These are phyloP conservation scores for Amblyteles armatorius DNA, from an alignment of 2,888 invertebrate genomes.

Conservation along the genomic window DNA sequence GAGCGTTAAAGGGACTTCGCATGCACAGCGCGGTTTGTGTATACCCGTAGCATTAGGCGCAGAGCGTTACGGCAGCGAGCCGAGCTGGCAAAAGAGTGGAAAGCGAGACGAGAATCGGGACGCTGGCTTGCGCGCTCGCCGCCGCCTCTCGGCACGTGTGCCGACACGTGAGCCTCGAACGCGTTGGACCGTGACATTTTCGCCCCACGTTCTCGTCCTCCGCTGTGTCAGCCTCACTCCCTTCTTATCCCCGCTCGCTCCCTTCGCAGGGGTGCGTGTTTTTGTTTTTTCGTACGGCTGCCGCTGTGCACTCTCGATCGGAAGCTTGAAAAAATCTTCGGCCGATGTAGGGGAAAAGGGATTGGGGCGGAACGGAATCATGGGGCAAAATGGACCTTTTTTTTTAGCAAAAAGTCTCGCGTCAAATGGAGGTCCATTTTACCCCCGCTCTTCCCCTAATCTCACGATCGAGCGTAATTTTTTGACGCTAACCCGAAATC, in stretches of 20 bases:
- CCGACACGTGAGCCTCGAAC: conserved; percentile 81
- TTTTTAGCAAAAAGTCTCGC: no score
- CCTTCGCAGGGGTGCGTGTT: conserved; percentile 57
- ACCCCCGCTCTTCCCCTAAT: no score
- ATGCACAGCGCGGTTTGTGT: neutral
- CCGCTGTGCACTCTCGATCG: conserved; percentile 4
- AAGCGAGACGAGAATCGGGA: conserved; percentile 11
- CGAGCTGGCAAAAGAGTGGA: conserved; percentile 52
- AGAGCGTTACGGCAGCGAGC: neutral
- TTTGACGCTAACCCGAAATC: no score
- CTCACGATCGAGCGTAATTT: no score
- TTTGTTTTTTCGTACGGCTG: conserved; percentile 19
- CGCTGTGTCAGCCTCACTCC: conserved; percentile 53
- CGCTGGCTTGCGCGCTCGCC: conserved; percentile 59
- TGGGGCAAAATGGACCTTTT: no score
- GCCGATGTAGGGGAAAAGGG: no score
- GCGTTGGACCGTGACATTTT: conserved; percentile 81
- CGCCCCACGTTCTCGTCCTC: conserved; percentile 67
- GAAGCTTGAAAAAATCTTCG: conserved; percentile 2
- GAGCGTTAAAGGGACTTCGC: neutral
- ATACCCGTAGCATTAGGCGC: neutral
- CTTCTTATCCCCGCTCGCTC: conserved; percentile 62
- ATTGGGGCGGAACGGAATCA: no score
- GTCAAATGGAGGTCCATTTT: no score
- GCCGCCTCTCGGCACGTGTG: conserved; percentile 81